Percentiles rank a stretch among this genome's conserved stretches.
These are phyloP conservation scores for Diaperis boleti DNA, from an alignment of 2,888 invertebrate species.

Conservation along the genomic window DNA sequence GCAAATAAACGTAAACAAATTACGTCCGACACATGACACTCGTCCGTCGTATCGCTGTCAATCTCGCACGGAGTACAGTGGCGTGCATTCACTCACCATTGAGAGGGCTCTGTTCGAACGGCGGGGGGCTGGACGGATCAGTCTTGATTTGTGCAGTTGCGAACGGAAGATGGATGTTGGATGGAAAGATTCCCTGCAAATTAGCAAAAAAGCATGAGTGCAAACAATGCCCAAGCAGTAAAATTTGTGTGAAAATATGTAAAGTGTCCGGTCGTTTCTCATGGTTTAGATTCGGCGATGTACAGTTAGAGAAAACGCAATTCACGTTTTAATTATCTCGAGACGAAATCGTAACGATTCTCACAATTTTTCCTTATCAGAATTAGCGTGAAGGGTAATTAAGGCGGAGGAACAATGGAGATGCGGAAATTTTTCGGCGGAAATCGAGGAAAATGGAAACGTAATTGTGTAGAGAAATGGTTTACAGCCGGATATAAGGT, in stretches of 20 bases:
- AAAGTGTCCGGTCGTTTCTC: slow-evolving; percentile 28
- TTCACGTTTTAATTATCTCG: slow-evolving; percentile 41
- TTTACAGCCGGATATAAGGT: slow-evolving; percentile 17
- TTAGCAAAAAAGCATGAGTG: no score
- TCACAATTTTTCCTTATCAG: slow-evolving; percentile 53
- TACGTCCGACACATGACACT: neutral
- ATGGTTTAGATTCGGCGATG: slow-evolving; percentile 27
- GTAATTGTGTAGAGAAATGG: slow-evolving; percentile 12
- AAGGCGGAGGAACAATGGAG: slow-evolving; percentile 50
- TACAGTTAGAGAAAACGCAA: slow-evolving; percentile 38
- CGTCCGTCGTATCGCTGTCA: neutral
- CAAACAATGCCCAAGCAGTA: slow-evolving; percentile 32
- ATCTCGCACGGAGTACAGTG: neutral
- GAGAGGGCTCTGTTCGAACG: slow-evolving; percentile 61
- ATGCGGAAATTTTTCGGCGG: slow-evolving; percentile 27
- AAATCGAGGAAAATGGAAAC: slow-evolving; percentile 29
- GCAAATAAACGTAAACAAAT: no score
- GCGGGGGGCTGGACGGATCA: slow-evolving; percentile 64
- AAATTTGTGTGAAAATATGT: slow-evolving; percentile 41
- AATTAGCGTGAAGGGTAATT: slow-evolving; percentile 51
- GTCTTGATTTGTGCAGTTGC: slow-evolving; percentile 61
- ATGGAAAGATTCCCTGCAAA: slow-evolving; percentile 68
- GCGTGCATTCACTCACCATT: slow-evolving; percentile 61
- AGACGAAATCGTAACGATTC: slow-evolving; percentile 52
- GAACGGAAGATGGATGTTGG: slow-evolving; percentile 66